A percentile compares a stretch with the other conserved stretches of the same genome.
These are phyloP conservation scores for Colletes collaris DNA, from an alignment of 2,888 invertebrate genomes.

Conservation along the genomic window DNA sequence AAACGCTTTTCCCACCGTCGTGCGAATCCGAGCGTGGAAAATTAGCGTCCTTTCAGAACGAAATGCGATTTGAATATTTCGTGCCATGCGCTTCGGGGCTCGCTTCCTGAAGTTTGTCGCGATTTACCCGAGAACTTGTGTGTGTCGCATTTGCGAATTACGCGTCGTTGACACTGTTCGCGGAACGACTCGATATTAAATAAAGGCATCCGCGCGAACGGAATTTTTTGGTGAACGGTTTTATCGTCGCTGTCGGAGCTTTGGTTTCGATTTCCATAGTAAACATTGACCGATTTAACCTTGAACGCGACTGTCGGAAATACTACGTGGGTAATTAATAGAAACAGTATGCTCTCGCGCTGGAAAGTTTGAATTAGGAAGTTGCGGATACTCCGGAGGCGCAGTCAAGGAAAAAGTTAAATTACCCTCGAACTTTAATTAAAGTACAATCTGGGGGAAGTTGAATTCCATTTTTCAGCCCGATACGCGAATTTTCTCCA, in stretches of 20 bases:
- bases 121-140: conserved; percentile 26
- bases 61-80: conserved; percentile 31
- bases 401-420: conserved; percentile 45
- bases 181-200: too few relatives aligned
- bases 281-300: neutral
- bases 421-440: conserved; percentile 51
- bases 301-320: neutral
- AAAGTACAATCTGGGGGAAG: conserved; percentile 33
- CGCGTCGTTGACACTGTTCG: neutral
- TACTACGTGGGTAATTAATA: conserved; percentile 40
- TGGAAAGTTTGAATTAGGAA: conserved; percentile 36
- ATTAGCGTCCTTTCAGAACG: conserved; percentile 1
- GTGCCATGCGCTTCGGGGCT: conserved; percentile 28
- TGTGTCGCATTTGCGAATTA: conserved; percentile 8
- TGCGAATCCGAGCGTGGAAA: too few relatives aligned
- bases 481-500: conserved; percentile 24
- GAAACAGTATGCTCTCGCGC: conserved; percentile 27
- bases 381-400: neutral
- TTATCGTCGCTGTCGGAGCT: too few relatives aligned
- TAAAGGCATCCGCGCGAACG: too few relatives aligned
- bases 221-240: too few relatives aligned
- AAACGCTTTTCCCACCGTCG: neutral
- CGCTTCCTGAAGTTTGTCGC: conserved; percentile 16
- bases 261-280: too few relatives aligned
- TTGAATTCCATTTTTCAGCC: conserved; percentile 35